These are phyloP conservation scores for Drosophila pandora DNA, from an alignment of 1,140 invertebrate genomes.

Conservation along the genomic window DNA sequence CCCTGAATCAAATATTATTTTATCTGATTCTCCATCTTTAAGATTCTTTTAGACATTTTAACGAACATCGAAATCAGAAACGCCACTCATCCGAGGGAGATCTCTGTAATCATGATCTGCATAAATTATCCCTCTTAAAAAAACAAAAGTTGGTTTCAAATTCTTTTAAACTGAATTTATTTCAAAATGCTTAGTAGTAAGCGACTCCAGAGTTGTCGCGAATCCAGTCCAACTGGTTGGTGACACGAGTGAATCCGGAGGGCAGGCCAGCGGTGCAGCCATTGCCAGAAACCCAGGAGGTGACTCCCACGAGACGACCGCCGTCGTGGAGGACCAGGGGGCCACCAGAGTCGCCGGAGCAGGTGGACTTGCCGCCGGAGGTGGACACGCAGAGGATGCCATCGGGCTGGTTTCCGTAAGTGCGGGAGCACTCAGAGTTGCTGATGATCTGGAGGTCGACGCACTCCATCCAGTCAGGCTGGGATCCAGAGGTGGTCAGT, in stretches of 20 bases:
- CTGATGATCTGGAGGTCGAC: slow-evolving; percentile 53
- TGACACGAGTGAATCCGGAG: slow-evolving; percentile 67
- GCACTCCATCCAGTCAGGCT: slow-evolving; percentile 51
- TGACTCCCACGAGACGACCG: slow-evolving; percentile 84
- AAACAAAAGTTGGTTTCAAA: not conserved
- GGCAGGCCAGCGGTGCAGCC: slow-evolving; percentile 72
- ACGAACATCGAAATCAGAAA: no score
- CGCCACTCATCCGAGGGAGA: no score
- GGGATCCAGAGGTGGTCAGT: slow-evolving; percentile 13
- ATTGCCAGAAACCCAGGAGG: slow-evolving; percentile 66
- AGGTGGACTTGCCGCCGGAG: slow-evolving; percentile 55
- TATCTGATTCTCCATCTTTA: no score
- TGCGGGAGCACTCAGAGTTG: slow-evolving; percentile 47
- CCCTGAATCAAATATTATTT: no score
- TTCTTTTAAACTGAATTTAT: slow-evolving; percentile 9
- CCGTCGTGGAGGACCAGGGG: slow-evolving; percentile 84
- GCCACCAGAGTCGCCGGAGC: slow-evolving; percentile 85
- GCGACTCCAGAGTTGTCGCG: slow-evolving; percentile 62
- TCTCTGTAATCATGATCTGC: no score
- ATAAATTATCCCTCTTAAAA: not conserved
- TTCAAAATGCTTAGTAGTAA: slow-evolving; percentile 35
- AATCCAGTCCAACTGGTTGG: slow-evolving; percentile 85
- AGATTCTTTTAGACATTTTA: no score
- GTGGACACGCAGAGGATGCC: slow-evolving; percentile 62
- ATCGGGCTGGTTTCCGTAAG: slow-evolving; percentile 43